A percentile compares a stretch with the other conserved stretches of the same genome.
Conservation (phyloP, 2,888 invertebrate genomes). For the Chymomyza procnemis region DNA sequence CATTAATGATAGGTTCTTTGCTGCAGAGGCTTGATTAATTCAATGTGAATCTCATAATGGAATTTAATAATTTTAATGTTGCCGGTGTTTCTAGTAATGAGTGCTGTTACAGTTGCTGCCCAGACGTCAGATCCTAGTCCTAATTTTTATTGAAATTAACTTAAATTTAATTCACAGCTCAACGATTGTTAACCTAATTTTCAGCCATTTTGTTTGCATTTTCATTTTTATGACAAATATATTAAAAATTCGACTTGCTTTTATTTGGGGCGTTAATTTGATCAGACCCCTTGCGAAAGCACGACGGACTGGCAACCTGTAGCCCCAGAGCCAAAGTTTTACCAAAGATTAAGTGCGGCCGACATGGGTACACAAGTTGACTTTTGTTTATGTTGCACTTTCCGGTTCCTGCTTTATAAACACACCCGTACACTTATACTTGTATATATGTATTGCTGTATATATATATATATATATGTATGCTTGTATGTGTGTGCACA, state of each 20-base stretch:
- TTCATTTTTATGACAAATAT: not conserved
- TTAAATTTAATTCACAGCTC: not conserved
- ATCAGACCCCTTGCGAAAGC: conserved; percentile 35
- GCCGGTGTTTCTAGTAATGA: too few species aligned
- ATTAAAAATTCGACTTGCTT: not conserved
- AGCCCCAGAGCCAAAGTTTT: conserved; percentile 39
- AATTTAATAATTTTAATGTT: too few species aligned
- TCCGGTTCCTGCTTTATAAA: conserved; percentile 51
- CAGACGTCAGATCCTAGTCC: too few species aligned
- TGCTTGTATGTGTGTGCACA: conserved; percentile 7
- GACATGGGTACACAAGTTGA: conserved; percentile 12
- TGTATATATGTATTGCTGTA: not conserved
- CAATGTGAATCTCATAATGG: too few species aligned
- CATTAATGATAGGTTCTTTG: too few species aligned
- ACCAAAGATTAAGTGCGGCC: conserved; percentile 36
- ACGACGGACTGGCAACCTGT: conserved; percentile 50
- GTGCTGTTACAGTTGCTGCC: too few species aligned
- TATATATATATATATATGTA: not conserved
- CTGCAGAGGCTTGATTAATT: too few species aligned
- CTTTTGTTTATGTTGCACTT: conserved; percentile 68
- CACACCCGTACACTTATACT: conserved; percentile 23
- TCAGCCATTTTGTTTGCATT: not conserved
- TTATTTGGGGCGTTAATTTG: conserved; percentile 1
- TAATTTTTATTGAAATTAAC: too few species aligned
- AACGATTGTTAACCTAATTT: not conserved